These are phyloP conservation scores for Cotesia glomerata DNA, from an alignment of 1,140 invertebrate species.

Conservation along the genomic window DNA sequence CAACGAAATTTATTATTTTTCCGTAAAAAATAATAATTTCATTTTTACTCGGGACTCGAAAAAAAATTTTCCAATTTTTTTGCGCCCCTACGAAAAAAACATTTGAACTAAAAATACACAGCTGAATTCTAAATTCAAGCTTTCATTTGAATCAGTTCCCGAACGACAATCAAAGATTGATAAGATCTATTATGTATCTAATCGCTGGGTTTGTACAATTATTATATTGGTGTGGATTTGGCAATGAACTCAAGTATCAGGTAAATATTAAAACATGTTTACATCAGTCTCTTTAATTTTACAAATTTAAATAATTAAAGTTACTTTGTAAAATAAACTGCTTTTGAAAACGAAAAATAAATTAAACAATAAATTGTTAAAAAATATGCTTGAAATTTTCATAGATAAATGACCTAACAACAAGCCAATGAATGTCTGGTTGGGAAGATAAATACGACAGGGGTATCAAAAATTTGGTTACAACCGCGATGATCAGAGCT, in stretches of 20 bases:
- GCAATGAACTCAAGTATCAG: slow-evolving; percentile 13
- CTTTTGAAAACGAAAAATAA: too few species aligned
- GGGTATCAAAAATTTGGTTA: not conserved
- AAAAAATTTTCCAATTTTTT: too few species aligned
- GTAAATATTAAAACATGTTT: not conserved
- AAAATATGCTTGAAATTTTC: too few species aligned
- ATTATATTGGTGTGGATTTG: slow-evolving; percentile 12
- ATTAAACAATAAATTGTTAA: too few species aligned
- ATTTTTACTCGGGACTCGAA: too few species aligned
- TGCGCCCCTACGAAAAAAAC: too few species aligned
- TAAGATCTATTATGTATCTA: not conserved
- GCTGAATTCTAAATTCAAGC: too few species aligned
- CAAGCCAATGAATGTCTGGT: slow-evolving; percentile 29
- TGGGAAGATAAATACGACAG: slow-evolving; percentile 25
- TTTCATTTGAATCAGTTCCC: too few species aligned
- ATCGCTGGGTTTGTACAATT: not conserved
- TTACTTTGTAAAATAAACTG: not conserved
- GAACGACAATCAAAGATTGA: not conserved
- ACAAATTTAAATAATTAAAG: not conserved
- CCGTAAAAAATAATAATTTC: too few species aligned
- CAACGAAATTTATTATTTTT: too few species aligned
- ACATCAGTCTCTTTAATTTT: not conserved
- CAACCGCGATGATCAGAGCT: slow-evolving; percentile 25
- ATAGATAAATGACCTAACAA: slow-evolving; percentile 13
- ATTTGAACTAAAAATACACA: too few species aligned